Evolutionary conservation across 2,113 vertebrate genomes (phyloP), one percentile per base, ranked within the genome.

Genomic region (Myrmecobius fasciatus): DNA sequence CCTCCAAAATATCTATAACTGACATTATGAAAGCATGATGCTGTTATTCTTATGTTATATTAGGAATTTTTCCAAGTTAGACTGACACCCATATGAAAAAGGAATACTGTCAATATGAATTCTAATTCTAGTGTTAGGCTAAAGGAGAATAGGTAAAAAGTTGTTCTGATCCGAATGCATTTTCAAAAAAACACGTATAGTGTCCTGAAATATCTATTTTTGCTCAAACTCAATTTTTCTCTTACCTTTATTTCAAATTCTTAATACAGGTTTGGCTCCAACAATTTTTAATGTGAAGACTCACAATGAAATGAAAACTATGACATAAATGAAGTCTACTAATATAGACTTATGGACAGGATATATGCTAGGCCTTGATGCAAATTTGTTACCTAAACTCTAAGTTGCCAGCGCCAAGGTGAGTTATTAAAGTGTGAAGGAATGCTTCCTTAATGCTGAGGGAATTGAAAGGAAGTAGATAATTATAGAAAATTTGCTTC

Each of bases 221-320:
- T 56, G 95, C 95, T 96, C 28, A 95, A 97, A 25, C 92, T 93
- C 49, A 96, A 94, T 52, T 92, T 94, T 92, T 94, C 51, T 96
- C 36, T 54, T 95, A 53, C 26, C 96, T 94, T 52, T 92, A 95
- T 83, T 93, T 95, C 90, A 25, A 89, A 94, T 83, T 47, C 93
- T 52, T 92, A 92, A 90, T 91, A 92, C 17, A 93, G 46, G 25
- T 67, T 67, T 67, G 31, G 28, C 91, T 43, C 89, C 89, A 93
- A 97, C n/a, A 95, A 89, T 49, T 52, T 83, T 95, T 26, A 96
- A 54, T 89, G 53, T 91, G 88, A 60, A 92, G 91, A 92, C 60
- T 89, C 92, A 83, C 88, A 94, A 88, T 90, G 48, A 53, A 95
- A 96, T 91, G n/a, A 94, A 51, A 96, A 96, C 52, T 75, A 96